Percentiles rank a stretch among this genome's conserved stretches.
Conservation (phyloP, 2,113 vertebrate genomes). For the Cacatua alba region DNA sequence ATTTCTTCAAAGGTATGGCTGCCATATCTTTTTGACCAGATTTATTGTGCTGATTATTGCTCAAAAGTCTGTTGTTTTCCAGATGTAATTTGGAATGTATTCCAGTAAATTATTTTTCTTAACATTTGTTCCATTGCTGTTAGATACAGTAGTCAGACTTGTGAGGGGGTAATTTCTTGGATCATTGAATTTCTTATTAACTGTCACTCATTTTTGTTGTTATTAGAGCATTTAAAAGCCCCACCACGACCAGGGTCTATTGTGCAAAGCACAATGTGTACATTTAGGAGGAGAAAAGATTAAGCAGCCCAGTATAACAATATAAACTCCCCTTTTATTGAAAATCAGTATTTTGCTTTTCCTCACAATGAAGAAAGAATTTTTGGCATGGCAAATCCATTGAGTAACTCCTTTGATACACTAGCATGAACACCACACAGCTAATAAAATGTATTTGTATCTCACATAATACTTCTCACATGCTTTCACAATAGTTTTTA, state of each 20-base stretch:
- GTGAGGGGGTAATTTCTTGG: not conserved
- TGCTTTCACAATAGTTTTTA: not conserved
- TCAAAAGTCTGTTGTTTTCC: conserved; percentile 9
- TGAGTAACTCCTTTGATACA: not conserved
- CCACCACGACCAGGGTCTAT: not conserved
- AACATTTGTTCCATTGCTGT: not conserved
- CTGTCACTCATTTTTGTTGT: not conserved
- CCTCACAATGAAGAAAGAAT: not conserved
- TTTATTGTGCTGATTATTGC: not conserved
- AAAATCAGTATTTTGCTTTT: not conserved
- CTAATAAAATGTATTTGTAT: not conserved
- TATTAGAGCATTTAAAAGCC: not conserved
- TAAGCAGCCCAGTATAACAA: not conserved
- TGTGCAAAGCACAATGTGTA: not conserved
- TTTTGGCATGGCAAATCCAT: not conserved
- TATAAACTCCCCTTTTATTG: not conserved
- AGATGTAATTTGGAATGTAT: not conserved
- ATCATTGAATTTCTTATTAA: not conserved
- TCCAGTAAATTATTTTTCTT: not conserved
- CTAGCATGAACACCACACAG: not conserved
- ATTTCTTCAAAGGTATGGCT: not conserved
- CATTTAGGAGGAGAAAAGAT: not conserved
- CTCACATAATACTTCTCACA: not conserved
- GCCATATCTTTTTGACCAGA: not conserved
- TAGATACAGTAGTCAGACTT: not conserved